Evolutionary conservation across 2,797 vertebrate genomes (phyloP).

Genomic region (Tarsius wallacei): DNA sequence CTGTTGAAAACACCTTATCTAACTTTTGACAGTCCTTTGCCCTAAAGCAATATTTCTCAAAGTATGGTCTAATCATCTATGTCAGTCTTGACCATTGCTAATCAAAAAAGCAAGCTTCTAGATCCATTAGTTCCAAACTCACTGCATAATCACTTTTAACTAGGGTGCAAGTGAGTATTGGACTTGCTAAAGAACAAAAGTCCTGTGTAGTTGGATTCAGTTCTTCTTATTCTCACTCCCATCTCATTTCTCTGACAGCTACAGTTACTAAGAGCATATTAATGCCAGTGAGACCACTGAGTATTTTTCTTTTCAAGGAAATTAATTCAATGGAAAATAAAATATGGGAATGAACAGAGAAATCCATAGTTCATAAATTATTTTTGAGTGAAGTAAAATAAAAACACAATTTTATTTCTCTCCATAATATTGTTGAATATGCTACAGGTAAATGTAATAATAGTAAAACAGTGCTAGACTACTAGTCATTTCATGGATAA

Average conservation of each 20-base stretch:
- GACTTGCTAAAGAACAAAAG: too few species aligned
- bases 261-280: not conserved
- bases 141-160: not conserved
- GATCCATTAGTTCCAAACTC: not conserved
- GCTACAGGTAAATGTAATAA: not conserved
- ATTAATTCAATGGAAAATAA: slow-evolving; percentile 18
- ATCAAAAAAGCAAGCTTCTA: not conserved
- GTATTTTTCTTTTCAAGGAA: not conserved
- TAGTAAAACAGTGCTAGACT: not conserved
- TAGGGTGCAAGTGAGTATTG: not conserved
- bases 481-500: not conserved
- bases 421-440: not conserved
- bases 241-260: not conserved
- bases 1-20: not conserved
- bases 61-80: not conserved
- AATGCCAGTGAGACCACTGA: not conserved
- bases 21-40: not conserved
- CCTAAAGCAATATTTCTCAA: not conserved
- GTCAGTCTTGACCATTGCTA: not conserved
- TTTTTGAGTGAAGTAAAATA: slow-evolving; percentile 10
- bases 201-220: not conserved
- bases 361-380: not conserved
- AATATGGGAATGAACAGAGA: not conserved
- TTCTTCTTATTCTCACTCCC: not conserved
- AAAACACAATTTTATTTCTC: not conserved